Evolutionary conservation across 2,113 vertebrate genomes (phyloP).

Genomic region (Menidia beryllina): DNA sequence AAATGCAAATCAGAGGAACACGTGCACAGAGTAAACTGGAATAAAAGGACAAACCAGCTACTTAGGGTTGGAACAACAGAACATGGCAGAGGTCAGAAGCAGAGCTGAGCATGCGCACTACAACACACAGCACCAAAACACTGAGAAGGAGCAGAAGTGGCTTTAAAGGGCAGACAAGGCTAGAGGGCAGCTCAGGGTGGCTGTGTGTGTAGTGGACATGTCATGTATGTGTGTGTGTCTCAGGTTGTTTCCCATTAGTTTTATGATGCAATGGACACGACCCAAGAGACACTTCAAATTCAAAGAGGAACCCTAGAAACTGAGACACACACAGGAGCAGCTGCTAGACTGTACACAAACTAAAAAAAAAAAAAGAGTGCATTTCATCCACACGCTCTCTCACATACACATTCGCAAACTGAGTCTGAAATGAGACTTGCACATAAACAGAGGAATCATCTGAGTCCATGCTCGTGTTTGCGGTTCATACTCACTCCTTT

Average conservation of each 20-base stretch:
- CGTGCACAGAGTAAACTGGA: conserved; percentile 27
- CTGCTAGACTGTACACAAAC: conserved; percentile 25
- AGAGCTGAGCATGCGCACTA: conserved; percentile 31
- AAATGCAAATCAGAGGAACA: conserved; percentile 27
- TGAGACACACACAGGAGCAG: conserved; percentile 72
- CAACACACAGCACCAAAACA: conserved; percentile 47
- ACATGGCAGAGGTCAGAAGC: conserved; percentile 24
- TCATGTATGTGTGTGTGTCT: conserved; percentile 63
- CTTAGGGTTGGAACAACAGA: conserved; percentile 13
- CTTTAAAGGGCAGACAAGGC: conserved; percentile 49
- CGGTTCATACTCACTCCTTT: conserved; percentile 96
- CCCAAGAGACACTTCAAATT: conserved; percentile 40
- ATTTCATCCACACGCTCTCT: conserved; percentile 24
- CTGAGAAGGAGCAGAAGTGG: conserved; percentile 51
- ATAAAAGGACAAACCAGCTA: conserved; percentile 25
- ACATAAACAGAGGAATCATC: conserved; percentile 32
- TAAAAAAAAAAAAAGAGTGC: conserved; percentile 29
- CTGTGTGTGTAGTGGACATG: conserved; percentile 57
- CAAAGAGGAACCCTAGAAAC: conserved; percentile 44
- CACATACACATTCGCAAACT: conserved; percentile 60
- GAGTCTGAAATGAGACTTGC: conserved; percentile 32
- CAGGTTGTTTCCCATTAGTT: conserved; percentile 68
- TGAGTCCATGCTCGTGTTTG: conserved; percentile 54
- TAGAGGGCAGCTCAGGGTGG: conserved; percentile 42
- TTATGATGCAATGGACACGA: conserved; percentile 41